Base-by-base conservation (phyloP, 37 sponge, comb jelly and placozoan genomes). In the Eunapius fragilis region DNA sequence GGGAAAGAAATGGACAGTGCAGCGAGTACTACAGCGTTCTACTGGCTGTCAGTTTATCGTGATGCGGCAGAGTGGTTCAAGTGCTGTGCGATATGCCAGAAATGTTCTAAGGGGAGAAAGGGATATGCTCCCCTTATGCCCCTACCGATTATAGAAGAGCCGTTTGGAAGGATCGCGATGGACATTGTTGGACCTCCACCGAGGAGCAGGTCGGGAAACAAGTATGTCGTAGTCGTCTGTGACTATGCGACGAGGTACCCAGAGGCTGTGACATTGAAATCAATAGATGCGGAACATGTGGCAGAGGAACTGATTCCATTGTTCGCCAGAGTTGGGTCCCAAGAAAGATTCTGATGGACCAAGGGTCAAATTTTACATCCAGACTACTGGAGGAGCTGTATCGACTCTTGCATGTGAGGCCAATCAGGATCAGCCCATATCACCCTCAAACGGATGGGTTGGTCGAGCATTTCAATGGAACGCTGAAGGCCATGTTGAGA, bases 211-310 rank as follows among this genome's bases (percentile, higher is more conserved):
- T 45, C 47, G 9, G 47, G 47, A 45, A 45, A 45, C 47, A 70
- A 37, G 78, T 83, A 38, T 36, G 36, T 83, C 32, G 6, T 74
- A 37, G 76, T 75, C 0, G 50, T 83, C 19, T 83, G 84, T 83
- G 75, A 83, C 78, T 83, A 83, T 83, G 84, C 84, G 25, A 83
- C 84, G 26, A 72, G 84, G 50, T 83, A n/a, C n/a, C n/a, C n/a
- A n/a, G n/a, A n/a, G n/a, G n/a, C n/a, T n/a, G n/a, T n/a, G n/a
- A n/a, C n/a, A 79, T 25, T 83, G 84, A 78, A 49, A 37, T n/a
- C 27, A 76, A 83, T 30, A 38, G 78, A n/a, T n/a, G n/a, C n/a
- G n/a, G n/a, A 34, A 78, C 84, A 26, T 45, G 47, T 45, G 47
- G 47, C 47, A 9, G 76, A 83, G 76, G 75, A 75, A 32, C 76